Base-by-base conservation (phyloP, 1,140 invertebrate species). In the Eumeta japonica region DNA sequence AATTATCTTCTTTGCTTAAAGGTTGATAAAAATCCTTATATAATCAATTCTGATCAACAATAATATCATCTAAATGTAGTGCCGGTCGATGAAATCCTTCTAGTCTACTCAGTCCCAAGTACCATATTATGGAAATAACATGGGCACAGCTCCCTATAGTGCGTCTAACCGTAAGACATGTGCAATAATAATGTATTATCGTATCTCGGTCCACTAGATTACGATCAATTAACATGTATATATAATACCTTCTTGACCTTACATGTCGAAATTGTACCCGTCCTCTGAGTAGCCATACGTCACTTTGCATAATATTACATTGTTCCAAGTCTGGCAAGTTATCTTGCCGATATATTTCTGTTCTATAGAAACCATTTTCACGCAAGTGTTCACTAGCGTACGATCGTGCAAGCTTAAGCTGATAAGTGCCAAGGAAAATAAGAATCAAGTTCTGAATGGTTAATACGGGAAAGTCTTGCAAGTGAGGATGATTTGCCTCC, bases 31-130 rank as follows among this genome's bases (percentile, higher is more conserved):
- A n/a, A n/a, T n/a, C n/a, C n/a, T n/a, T n/a, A n/a, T n/a, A n/a
- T n/a, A n/a, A n/a, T n/a, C n/a, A n/a, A n/a, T n/a, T n/a, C n/a
- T n/a, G n/a, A n/a, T n/a, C n/a, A n/a, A n/a, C n/a, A n/a, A n/a
- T n/a, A n/a, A n/a, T n/a, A 28, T 28, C 27, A 13, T 28, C 27
- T 28, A 28, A 13, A 28, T 28, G 27, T 11, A 28, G 27, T 28
- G 27, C 27, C 3, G 27, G 27, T 28, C n/a, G 27, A 10, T 28
- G n/a, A 28, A 28, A 28, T 3, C 27, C 27, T 13, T 3, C 27
- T 28, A 28, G 2, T 28, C 27, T 28, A 28, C 27, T 13, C 13
- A 10, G 27, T 11, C 27, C 27, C 13, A 3, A 28, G 2, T 11
- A 28, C 27, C 27, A 28, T 13, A 28, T 11, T 3, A 28, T 28